Percentiles rank a stretch among this genome's conserved stretches.
These are phyloP conservation scores for Pteronura brasiliensis DNA, from an alignment of 2,113 vertebrate genomes.

Conservation along the genomic window DNA sequence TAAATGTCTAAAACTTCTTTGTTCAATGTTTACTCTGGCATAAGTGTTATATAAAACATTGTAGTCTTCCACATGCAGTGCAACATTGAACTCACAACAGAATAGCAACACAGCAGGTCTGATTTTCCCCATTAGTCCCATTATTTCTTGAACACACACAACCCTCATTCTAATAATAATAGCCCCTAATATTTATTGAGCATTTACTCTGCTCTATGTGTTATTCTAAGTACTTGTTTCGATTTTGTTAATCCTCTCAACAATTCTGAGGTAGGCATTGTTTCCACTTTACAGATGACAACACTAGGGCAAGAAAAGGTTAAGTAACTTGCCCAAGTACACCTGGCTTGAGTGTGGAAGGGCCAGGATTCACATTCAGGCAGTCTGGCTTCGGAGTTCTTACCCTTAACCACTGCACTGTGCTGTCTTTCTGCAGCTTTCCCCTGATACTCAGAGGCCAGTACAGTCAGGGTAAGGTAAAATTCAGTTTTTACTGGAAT, in stretches of 20 bases:
- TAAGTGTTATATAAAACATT: neutral
- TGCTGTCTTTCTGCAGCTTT: neutral
- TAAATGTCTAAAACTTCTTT: neutral
- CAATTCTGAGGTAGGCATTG: neutral
- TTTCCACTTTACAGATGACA: neutral
- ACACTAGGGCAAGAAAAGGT: neutral
- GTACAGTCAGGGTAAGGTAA: neutral
- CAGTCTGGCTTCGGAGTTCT: neutral
- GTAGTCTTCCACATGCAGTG: neutral
- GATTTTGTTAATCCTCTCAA: neutral
- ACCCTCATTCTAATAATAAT: neutral
- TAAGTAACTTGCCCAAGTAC: neutral
- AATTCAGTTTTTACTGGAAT: neutral
- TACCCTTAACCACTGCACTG: fast-evolving
- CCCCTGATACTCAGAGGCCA: neutral
- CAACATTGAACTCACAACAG: neutral
- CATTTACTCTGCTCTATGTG: neutral
- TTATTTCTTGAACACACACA: neutral
- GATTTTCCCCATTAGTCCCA: neutral
- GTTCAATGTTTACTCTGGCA: neutral
- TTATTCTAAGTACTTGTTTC: neutral
- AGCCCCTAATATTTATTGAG: neutral
- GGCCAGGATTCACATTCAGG: neutral
- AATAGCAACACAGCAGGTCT: neutral
- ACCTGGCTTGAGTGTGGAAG: neutral